Evolutionary conservation across 1,140 invertebrate species (phyloP).

Genomic region (Vollenhovia emeryi): DNA sequence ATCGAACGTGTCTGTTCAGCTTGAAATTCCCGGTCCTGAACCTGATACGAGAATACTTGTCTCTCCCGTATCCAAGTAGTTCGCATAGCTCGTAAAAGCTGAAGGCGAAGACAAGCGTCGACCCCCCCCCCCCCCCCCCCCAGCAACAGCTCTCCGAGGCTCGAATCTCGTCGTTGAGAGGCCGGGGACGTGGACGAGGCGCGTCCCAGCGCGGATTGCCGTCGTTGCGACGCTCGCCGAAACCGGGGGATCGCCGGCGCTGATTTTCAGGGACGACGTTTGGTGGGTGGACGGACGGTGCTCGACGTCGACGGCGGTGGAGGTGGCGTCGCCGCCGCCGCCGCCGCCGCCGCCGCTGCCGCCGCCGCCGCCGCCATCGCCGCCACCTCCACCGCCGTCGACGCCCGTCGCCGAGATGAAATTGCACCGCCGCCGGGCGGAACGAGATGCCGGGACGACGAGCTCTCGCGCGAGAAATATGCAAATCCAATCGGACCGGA

Average conservation of each 20-base stretch:
- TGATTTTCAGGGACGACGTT: conserved; percentile 58
- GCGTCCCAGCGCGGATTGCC: conserved; percentile 14
- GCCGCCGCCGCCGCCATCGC: neutral
- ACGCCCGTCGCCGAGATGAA: conserved; percentile 45
- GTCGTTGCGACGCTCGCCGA: conserved; percentile 41
- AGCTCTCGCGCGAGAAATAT: conserved; percentile 60
- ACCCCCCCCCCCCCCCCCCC: no score
- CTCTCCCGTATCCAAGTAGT: neutral
- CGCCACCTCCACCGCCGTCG: conserved; percentile 20
- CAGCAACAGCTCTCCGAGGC: neutral
- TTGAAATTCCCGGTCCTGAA: neutral
- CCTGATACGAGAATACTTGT: neutral
- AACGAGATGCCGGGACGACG: conserved; percentile 48
- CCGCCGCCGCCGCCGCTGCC: neutral
- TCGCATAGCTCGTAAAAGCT: neutral
- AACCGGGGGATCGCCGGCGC: conserved; percentile 56
- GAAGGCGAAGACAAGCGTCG: neutral
- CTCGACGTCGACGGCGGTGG: conserved; percentile 23
- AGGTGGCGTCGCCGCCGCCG: neutral
- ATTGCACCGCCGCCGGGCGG: conserved; percentile 59
- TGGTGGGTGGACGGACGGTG: conserved; percentile 18
- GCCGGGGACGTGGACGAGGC: neutral
- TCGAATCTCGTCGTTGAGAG: neutral
- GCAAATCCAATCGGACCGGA: conserved; percentile 56
- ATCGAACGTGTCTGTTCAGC: neutral